phyloP scores from a whole-genome alignment of 2,113 vertebrate species.

The Oreotragus oreotragus region DNA sequence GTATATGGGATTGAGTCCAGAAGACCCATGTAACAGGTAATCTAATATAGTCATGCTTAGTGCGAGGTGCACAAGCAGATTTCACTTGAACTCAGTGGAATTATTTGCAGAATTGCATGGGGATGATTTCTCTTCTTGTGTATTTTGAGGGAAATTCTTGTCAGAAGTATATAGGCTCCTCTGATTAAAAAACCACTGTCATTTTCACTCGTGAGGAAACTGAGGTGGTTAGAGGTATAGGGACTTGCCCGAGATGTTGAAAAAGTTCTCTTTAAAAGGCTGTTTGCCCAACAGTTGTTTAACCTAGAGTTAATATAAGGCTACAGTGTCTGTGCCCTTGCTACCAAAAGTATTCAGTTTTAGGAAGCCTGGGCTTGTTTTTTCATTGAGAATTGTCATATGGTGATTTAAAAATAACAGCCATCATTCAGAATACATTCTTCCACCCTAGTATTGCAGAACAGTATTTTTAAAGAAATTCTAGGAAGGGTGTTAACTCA shows the following conservation, averaged over 20 bases:
- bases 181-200: not conserved
- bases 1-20: not conserved
- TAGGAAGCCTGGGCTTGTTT: not conserved
- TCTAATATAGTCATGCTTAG: not conserved
- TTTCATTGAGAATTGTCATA: constrained; percentile 39
- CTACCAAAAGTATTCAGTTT: not conserved
- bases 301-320: not conserved
- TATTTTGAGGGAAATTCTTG: not conserved
- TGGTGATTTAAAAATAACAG: constrained; percentile 77
- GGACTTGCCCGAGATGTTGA: not conserved
- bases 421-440: constrained; percentile 72
- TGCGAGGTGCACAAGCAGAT: not conserved
- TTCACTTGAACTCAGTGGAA: not conserved
- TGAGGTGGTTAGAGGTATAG: not conserved
- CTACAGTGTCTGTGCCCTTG: not conserved
- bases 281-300: not conserved
- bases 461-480: constrained; percentile 81
- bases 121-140: not conserved
- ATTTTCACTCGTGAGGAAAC: not conserved
- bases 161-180: not conserved
- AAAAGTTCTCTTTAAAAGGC: not conserved
- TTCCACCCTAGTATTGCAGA: constrained; percentile 74
- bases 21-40: not conserved
- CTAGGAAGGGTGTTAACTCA: constrained; percentile 82
- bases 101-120: not conserved